Percentiles rank a stretch among this genome's conserved stretches.
These are phyloP conservation scores for Odontesthes bonariensis DNA, from an alignment of 2,113 vertebrate species.

Conservation along the genomic window DNA sequence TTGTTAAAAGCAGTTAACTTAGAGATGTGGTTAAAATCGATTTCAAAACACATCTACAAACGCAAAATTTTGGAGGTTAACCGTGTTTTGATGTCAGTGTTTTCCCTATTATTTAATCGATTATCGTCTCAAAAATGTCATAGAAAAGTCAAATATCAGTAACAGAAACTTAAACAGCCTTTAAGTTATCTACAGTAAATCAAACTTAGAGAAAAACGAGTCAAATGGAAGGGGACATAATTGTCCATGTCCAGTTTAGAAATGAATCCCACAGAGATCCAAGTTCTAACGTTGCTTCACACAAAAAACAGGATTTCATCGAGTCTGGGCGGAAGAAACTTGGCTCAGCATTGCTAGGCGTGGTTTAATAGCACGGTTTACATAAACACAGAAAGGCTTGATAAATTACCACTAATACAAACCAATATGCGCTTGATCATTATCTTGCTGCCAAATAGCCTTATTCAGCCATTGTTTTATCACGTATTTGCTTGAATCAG, in stretches of 20 bases:
- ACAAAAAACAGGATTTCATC: background rate
- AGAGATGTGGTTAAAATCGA: background rate
- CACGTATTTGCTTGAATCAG: background rate
- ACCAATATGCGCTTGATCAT: background rate
- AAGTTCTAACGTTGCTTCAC: background rate
- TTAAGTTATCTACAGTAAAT: background rate
- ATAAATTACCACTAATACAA: background rate
- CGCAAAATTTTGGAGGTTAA: too few relatives aligned
- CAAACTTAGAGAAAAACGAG: background rate
- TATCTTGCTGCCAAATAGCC: too few relatives aligned
- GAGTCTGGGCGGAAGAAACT: background rate
- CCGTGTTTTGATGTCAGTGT: too few relatives aligned
- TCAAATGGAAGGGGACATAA: background rate
- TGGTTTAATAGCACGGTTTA: background rate
- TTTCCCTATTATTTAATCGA: background rate
- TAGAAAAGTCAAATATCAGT: slow-evolving; percentile 12
- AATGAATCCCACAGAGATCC: too few relatives aligned
- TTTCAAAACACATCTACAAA: background rate
- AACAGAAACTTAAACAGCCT: background rate
- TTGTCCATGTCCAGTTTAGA: too few relatives aligned
- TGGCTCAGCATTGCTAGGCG: background rate
- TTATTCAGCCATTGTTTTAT: background rate
- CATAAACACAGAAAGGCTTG: background rate
- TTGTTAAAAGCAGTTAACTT: background rate
- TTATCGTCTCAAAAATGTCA: slow-evolving; percentile 1